Evolutionary conservation across 2,797 vertebrate species (phyloP), one percentile per base, ranked within the genome.

Genomic region (Harpagifer antarcticus): DNA sequence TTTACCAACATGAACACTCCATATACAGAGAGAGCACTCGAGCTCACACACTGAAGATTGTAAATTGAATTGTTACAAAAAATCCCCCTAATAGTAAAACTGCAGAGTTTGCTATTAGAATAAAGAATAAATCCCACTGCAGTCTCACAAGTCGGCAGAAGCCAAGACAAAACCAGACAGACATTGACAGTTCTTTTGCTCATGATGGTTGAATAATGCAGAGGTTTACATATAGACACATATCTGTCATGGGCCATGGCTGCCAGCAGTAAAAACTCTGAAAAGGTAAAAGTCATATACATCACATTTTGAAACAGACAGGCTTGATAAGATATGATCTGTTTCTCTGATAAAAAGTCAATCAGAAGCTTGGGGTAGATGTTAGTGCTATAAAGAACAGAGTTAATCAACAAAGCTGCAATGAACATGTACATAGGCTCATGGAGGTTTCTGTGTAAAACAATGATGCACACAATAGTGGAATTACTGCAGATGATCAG

Each of bases 401-500:
- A 68, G 50, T 89, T 91, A 0, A 73, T 0, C 3, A 87, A 58
- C 56, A 91, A 68, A 65, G 80, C 85, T 8, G 79, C 81, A 42
- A 90, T 88, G 9, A 91, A 91, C 48, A 91, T 20, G 19, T 89
- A 90, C 88, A 91, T 90, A 0, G 88, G 90, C 57, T 90, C 81
- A 66, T 90, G 90, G 23, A 91, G 86, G 66, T 57, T 75, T 52
- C 59, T 37, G 15, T 84, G 66, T n/a, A 9, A 20, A 13, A 43
- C 11, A 2, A 91, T 79, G 0, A 90, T 4, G 19, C 10, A 76
- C 1, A 23, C 27, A 9, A 91, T 68, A 5, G 53, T 48, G 1
- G 4, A 44, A 74, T 91, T 91, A 45, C 42, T 44, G 31, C 68
- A 87, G 0, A 88, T 31, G 3, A 83, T 86, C 0, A 88, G 44